Conservation (phyloP, 2,888 invertebrate genomes). For the Ceraclea dissimilis region DNA sequence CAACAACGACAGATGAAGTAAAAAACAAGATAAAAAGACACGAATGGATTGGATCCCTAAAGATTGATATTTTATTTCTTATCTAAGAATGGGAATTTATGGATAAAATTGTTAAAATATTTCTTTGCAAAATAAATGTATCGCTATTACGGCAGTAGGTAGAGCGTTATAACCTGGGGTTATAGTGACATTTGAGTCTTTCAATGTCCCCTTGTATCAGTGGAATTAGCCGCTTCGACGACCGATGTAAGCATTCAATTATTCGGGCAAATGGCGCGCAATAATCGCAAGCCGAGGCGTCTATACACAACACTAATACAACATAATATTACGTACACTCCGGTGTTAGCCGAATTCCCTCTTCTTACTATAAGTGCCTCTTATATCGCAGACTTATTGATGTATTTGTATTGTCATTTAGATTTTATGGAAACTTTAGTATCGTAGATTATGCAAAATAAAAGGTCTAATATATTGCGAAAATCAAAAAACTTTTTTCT, state of each 20-base stretch:
- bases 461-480: too few relatives aligned
- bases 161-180: neutral
- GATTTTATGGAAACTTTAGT: neutral
- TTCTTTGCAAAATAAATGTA: too few relatives aligned
- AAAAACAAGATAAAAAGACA: too few relatives aligned
- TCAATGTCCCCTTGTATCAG: neutral
- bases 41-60: too few relatives aligned
- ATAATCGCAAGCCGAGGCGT: constrained; percentile 18
- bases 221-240: constrained; percentile 22
- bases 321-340: too few relatives aligned
- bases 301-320: neutral
- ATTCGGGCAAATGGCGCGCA: constrained; percentile 25
- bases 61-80: too few relatives aligned
- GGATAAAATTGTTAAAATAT: too few relatives aligned
- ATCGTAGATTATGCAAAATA: neutral
- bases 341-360: too few relatives aligned
- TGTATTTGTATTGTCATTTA: neutral
- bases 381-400: neutral
- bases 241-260: constrained; percentile 25
- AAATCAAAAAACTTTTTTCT: too few relatives aligned
- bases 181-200: constrained; percentile 4
- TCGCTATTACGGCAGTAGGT: too few relatives aligned
- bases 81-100: too few relatives aligned
- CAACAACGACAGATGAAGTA: too few relatives aligned
- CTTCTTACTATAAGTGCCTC: neutral